Evolutionary conservation across 2,113 vertebrate genomes (phyloP).

Genomic region (Pteronura brasiliensis): DNA sequence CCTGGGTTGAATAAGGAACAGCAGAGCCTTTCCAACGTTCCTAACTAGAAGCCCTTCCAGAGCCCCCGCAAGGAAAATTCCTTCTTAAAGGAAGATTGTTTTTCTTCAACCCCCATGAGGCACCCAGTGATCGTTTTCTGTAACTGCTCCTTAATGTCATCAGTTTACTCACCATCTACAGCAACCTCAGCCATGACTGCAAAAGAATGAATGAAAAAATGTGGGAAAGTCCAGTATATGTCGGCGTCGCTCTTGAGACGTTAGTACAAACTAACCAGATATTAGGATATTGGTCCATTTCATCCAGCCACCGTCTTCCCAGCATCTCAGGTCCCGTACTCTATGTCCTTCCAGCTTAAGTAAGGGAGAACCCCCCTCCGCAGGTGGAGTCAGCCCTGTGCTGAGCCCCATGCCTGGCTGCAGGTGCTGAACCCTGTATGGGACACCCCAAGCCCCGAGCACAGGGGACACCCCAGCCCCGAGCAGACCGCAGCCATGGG

Average conservation of each 20-base stretch:
- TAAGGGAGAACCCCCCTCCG: not conserved
- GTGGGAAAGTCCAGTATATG: accelerated
- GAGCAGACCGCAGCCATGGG: not conserved
- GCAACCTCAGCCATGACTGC: too few species aligned
- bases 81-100: not conserved
- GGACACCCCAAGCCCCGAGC: not conserved
- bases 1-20: not conserved
- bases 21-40: not conserved
- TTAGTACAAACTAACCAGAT: not conserved
- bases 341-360: not conserved
- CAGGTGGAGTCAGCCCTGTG: too few species aligned
- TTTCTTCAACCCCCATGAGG: not conserved
- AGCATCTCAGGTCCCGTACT: not conserved
- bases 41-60: not conserved
- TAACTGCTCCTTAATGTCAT: too few species aligned
- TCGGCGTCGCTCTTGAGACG: not conserved
- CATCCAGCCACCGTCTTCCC: not conserved
- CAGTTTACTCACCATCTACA: not conserved
- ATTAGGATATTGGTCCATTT: accelerated
- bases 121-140: not conserved
- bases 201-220: not conserved
- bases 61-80: too few species aligned
- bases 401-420: not conserved
- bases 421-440: not conserved
- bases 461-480: not conserved